phyloP scores from a whole-genome alignment of 2,113 vertebrate genomes.

The Podarcis raffonei region DNA sequence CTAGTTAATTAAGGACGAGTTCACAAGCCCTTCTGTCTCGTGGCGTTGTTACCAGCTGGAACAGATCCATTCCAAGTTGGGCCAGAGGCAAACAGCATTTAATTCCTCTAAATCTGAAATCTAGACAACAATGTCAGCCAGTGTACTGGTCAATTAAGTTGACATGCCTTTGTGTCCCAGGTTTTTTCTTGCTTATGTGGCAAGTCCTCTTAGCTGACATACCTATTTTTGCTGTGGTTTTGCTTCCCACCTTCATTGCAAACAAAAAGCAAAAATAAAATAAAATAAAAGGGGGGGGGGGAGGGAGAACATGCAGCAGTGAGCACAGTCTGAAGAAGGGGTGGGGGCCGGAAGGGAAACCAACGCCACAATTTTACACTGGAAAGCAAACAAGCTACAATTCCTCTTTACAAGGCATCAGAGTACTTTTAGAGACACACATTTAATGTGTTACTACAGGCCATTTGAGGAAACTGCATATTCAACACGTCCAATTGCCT shows the following conservation, averaged over 20 bases:
- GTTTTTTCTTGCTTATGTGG: conserved; percentile 34
- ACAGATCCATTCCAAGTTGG: conserved; percentile 32
- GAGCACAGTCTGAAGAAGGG: conserved; percentile 6
- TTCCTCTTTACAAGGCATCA: conserved; percentile 51
- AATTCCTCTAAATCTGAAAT: conserved; percentile 56
- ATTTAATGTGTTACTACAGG: conserved; percentile 50
- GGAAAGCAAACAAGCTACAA: conserved; percentile 48
- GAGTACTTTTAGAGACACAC: conserved; percentile 32
- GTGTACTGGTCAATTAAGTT: conserved; percentile 36
- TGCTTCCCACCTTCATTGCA: conserved; percentile 54
- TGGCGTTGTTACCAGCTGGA: conserved; percentile 51
- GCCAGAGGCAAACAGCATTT: conserved; percentile 44
- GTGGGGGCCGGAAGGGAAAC: background rate
- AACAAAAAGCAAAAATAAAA: conserved; percentile 23
- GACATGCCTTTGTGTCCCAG: conserved; percentile 33
- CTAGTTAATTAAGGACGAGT: conserved; percentile 40
- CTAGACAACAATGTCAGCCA: conserved; percentile 41
- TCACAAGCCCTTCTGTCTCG: conserved; percentile 40
- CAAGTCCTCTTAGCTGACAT: background rate
- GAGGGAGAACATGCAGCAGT: background rate
- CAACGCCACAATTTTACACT: accelerated
- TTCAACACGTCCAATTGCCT: conserved; percentile 47
- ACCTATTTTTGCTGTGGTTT: conserved; percentile 40
- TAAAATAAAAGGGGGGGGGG: background rate
- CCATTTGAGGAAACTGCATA: conserved; percentile 38